Conservation (phyloP, 2,113 vertebrate genomes). For the Rhipidura dahli region DNA sequence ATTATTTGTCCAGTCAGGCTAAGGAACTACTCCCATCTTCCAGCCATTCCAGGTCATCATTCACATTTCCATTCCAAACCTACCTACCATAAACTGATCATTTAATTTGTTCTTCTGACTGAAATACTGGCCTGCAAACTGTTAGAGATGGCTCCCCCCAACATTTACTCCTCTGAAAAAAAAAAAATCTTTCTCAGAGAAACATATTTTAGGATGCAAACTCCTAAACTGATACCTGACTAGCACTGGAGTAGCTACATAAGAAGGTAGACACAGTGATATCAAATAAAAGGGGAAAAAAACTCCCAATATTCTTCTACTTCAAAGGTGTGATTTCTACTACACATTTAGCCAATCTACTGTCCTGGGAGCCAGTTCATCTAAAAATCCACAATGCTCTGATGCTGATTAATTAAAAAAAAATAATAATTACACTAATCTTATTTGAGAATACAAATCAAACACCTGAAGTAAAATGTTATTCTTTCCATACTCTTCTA, state of each 20-base stretch:
- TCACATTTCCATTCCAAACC: not conserved
- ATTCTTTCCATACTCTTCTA: not conserved
- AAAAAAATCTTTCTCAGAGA: not conserved
- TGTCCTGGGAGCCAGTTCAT: not conserved
- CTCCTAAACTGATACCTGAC: not conserved
- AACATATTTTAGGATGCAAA: not conserved
- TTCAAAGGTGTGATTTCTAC: not conserved
- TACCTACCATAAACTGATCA: not conserved
- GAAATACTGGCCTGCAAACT: not conserved
- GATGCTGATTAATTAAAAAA: not conserved
- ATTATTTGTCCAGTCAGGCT: not conserved
- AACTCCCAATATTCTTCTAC: not conserved
- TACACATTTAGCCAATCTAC: not conserved
- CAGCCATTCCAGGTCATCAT: not conserved
- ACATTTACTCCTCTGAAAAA: not conserved
- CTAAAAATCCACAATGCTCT: not conserved
- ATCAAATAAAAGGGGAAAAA: not conserved
- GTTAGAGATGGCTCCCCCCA: not conserved
- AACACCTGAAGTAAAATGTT: not conserved
- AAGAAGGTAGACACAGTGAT: not conserved
- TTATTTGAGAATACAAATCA: not conserved
- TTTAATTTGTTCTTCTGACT: not conserved
- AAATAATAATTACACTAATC: not conserved
- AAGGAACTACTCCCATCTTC: no score
- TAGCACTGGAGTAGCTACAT: not conserved